Conservation (phyloP, 37 sponge, comb jelly and placozoan species). For the Corticium candelabrum region DNA sequence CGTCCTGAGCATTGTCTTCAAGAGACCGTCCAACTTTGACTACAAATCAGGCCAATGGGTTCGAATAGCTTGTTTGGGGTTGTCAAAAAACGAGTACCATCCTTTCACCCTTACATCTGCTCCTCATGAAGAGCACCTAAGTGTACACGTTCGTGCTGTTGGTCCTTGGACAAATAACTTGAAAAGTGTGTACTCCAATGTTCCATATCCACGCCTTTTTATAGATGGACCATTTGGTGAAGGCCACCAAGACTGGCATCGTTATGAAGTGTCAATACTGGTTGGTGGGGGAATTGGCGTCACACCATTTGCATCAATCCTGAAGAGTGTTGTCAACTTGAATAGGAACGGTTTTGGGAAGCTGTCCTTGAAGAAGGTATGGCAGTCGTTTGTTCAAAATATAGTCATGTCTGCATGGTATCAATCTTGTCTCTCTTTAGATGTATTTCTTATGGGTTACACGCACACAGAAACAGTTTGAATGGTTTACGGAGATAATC, state of each 20-base stretch:
- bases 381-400: too few species aligned
- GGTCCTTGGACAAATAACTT: conserved; percentile 96
- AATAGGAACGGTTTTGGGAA: conserved; percentile 53
- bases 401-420: too few species aligned
- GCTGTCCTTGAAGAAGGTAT: conserved; percentile 74
- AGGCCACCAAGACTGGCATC: conserved; percentile 96
- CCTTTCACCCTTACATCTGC: conserved; percentile 95
- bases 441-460: conserved; percentile 97
- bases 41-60: conserved; percentile 85
- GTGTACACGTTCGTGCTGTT: conserved; percentile 88
- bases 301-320: conserved; percentile 96
- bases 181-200: conserved; percentile 42
- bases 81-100: conserved; percentile 89
- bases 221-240: conserved; percentile 94
- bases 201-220: background rate
- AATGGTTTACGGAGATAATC: conserved; percentile 94
- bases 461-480: conserved; percentile 88
- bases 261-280: conserved; percentile 84
- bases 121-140: conserved; percentile 88
- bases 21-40: conserved; percentile 45
- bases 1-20: conserved; percentile 82
- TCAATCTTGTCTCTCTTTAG: conserved; percentile 21
- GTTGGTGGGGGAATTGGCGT: conserved; percentile 98
- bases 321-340: conserved; percentile 90
- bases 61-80: conserved; percentile 66